Conservation (phyloP, 1,140 invertebrate genomes). For the Leptopilina boulardi region DNA sequence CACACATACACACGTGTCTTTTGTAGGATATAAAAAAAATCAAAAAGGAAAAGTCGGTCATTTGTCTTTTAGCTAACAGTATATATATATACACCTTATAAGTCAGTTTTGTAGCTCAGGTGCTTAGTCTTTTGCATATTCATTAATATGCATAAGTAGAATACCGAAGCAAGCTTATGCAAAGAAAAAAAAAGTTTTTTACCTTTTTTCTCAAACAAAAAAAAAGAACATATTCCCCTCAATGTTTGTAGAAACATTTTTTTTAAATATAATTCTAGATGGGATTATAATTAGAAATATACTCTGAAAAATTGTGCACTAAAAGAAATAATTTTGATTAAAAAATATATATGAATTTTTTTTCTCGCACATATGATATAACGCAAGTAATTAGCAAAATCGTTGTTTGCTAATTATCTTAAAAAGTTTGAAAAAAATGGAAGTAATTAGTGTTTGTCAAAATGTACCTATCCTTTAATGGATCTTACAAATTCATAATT, state of each 20-base stretch:
- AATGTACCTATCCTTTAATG: not conserved
- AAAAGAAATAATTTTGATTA: not conserved
- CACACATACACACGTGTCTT: not conserved
- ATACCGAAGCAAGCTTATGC: slow-evolving; percentile 9
- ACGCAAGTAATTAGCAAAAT: too few relatives aligned
- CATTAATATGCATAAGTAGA: slow-evolving; percentile 29
- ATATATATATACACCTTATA: slow-evolving; percentile 5
- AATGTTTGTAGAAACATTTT: too few relatives aligned
- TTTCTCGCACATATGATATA: too few relatives aligned
- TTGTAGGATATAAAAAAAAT: not conserved
- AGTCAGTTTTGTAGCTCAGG: slow-evolving; percentile 25
- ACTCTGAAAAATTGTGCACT: slow-evolving; percentile 3
- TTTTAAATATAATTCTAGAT: too few relatives aligned
- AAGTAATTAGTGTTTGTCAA: too few relatives aligned
- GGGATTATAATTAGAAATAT: slow-evolving; percentile 1
- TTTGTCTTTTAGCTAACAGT: not conserved
- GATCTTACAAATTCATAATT: not conserved
- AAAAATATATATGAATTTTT: too few relatives aligned
- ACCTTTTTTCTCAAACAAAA: not conserved
- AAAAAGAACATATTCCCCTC: not conserved
- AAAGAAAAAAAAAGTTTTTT: not conserved
- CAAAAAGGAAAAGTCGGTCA: not conserved
- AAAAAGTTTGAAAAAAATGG: too few relatives aligned
- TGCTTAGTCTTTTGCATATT: slow-evolving; percentile 23
- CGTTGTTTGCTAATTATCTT: too few relatives aligned